Evolutionary conservation across 2,113 vertebrate species (phyloP).

Genomic region (Propithecus coquereli): DNA sequence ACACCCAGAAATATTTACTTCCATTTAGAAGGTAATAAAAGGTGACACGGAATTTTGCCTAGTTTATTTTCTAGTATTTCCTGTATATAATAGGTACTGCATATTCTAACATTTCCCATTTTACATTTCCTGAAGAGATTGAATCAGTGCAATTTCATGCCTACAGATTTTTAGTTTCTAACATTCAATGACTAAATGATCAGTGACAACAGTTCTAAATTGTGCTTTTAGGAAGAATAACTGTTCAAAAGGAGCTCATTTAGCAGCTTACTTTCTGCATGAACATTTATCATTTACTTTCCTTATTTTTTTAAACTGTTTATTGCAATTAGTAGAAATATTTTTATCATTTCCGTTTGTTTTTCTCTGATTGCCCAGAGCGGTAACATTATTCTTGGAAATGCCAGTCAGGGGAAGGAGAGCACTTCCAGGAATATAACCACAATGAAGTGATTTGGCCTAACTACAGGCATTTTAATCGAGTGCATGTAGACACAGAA

Average conservation of each 20-base stretch:
- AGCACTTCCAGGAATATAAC: constrained; percentile 35
- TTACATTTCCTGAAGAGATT: constrained; percentile 31
- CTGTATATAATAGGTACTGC: not conserved
- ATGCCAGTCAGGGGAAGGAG: constrained; percentile 5
- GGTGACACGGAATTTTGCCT: not conserved
- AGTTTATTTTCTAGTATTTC: constrained; percentile 44
- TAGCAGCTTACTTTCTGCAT: not conserved
- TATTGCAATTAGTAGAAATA: constrained; percentile 50
- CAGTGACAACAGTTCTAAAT: not conserved
- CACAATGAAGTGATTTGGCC: not conserved
- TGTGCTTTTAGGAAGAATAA: constrained; percentile 50
- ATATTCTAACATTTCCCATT: constrained; percentile 22
- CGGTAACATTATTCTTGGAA: constrained; percentile 54
- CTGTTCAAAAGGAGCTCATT: constrained; percentile 40
- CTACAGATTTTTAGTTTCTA: constrained; percentile 28
- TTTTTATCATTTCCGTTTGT: constrained; percentile 19
- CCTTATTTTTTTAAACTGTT: constrained; percentile 41
- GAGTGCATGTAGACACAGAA: not conserved
- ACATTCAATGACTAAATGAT: not conserved
- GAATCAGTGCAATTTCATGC: constrained; percentile 8
- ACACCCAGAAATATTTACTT: not conserved
- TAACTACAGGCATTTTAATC: not conserved
- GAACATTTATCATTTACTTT: constrained; percentile 34
- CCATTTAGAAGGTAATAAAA: constrained; percentile 22
- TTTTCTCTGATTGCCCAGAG: constrained; percentile 48